Evolutionary conservation across 2,113 vertebrate genomes (phyloP), one percentile per base, ranked within the genome.

Genomic region (Ctenomys sociabilis): DNA sequence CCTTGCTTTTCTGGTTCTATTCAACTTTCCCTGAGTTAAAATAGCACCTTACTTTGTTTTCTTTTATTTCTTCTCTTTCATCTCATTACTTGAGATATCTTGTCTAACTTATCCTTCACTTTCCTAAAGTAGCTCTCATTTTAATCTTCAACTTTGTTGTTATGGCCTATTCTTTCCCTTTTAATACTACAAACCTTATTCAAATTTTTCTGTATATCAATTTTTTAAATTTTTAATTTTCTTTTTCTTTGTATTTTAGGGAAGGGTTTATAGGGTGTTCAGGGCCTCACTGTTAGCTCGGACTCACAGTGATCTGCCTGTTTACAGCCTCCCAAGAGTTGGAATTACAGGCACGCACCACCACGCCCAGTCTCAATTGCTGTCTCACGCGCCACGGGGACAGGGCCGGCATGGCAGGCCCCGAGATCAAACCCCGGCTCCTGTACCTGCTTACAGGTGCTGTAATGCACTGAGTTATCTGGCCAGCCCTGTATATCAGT

Each of bases 31-130:
- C 21, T 61, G 11, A 59, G 26, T 68, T 61, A 30, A 85, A 88
- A 86, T 28, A 81, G n/a, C 14, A 70, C 70, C 40, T 85, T 24
- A 77, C 12, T 12, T 92, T 70, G 30, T 84, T 93, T 30, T 68
- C 35, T 85, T 70, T 22, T 13, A 68, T 85, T 28, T 82, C 24
- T 88, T 88, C 40, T 91, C 40, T 91, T 85, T 89, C 35, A 54
- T 82, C 12, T 91, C 45, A 80, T 88, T 64, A 83, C 17, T 83
- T 90, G 84, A 87, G 54, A 43, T 80, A 52, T 73, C 90, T 73
- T 64, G 1, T n/a, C 35, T 80, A 81, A 72, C 88, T 6, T 83
- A 13, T 52, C 83, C 49, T 83, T 88, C 52, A 54, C 22, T 86
- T 61, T 81, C 64, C 22, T 87, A 59, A 30, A 93, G 5, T 59